Evolutionary conservation across 2,113 vertebrate genomes (phyloP), one percentile per base, ranked within the genome.

Genomic region (Pterocles orientalis): DNA sequence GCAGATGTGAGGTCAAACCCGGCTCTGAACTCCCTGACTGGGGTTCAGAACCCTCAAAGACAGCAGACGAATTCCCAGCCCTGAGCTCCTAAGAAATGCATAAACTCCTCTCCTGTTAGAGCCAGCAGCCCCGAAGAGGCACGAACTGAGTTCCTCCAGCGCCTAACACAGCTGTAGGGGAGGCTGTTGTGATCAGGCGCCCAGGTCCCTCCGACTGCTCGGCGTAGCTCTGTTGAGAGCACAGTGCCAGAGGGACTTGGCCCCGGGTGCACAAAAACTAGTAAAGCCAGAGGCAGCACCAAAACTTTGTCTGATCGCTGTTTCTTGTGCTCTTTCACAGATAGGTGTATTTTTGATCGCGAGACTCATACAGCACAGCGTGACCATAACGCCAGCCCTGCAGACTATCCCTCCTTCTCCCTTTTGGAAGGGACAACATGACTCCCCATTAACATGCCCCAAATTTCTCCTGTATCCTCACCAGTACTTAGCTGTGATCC

Each of bases 141-240:
- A 58, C 0, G 15, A 28, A 33, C 18, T 34, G 29, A 61, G 62
- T 18, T 66, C 51, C 60, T 47, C 9, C 78, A 62, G 69, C 57
- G 41, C 0, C 68, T 36, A 17, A 23, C 25, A 26, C 17, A 47
- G 48, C 4, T 24, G 8, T 7, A 20, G 6, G 0, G 21, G 24
- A 43, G 39, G 56, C 39, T 79, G 43, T 9, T 57, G 58, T 10
- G 31, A 29, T 24, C 34, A 31, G 50, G 26, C 3, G 34, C 18
- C 25, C 13, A 20, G 23, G 28, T 4, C 45, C 31, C 51, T 24
- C 2, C 1, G 20, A 50, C 33, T 20, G 29, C 6, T n/a, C 4
- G 0, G 10, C 3, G 7, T 0, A 36, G 17, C 12, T 24, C 29
- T 41, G 36, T 0, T 36, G 24, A 25, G 69, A 58, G 75, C 87